Evolutionary conservation across 2,888 invertebrate species (phyloP).

Genomic region (Geophilus truncorum): DNA sequence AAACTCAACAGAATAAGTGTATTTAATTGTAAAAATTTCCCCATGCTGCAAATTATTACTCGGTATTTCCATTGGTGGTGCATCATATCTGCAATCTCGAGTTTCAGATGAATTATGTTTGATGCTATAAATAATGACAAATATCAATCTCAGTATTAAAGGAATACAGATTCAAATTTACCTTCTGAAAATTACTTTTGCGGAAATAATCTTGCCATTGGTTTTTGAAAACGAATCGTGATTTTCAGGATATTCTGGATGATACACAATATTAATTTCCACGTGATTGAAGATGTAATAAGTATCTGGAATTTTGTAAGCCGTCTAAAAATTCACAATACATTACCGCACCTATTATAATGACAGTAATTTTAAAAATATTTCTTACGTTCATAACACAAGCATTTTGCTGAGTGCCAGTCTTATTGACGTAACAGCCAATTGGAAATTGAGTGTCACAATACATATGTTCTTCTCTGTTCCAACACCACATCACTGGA

Average conservation of each 20-base stretch:
- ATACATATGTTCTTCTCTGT: conserved; percentile 53
- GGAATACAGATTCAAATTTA: conserved; percentile 49
- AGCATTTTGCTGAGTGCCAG: conserved; percentile 51
- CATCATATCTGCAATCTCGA: conserved; percentile 44
- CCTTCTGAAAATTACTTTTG: conserved; percentile 53
- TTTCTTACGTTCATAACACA: conserved; percentile 47
- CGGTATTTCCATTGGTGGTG: conserved; percentile 67
- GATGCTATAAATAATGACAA: conserved; percentile 50
- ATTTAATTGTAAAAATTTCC: conserved; percentile 62
- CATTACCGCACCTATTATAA: too few species aligned
- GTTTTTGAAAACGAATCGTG: conserved; percentile 76
- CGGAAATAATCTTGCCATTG: conserved; percentile 74
- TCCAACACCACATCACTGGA: conserved; percentile 97
- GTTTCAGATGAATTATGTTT: conserved; percentile 48
- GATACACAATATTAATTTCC: conserved; percentile 86
- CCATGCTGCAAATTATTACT: conserved; percentile 53
- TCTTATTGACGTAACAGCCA: conserved; percentile 79
- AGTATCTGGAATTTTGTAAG: conserved; percentile 54
- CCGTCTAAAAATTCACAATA: conserved; percentile 31
- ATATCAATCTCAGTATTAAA: not conserved
- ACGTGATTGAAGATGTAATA: conserved; percentile 97
- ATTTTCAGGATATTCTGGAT: conserved; percentile 79
- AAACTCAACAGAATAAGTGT: conserved; percentile 83
- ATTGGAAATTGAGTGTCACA: conserved; percentile 97
- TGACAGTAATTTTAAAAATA: not conserved